Evolutionary conservation across 2,888 invertebrate species (phyloP).

Genomic region (Emesis furor): DNA sequence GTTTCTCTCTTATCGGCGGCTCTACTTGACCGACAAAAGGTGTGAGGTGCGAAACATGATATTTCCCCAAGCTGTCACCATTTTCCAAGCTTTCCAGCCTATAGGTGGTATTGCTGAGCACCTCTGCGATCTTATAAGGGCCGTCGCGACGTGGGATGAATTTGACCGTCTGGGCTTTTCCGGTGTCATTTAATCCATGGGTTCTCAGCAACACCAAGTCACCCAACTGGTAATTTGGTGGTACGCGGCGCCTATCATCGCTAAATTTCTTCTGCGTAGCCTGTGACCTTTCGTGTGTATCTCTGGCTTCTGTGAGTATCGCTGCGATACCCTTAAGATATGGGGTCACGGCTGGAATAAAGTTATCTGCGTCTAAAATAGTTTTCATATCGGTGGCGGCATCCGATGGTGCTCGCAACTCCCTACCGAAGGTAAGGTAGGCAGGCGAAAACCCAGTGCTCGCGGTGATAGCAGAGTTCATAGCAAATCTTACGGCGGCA

Average conservation of each 20-base stretch:
- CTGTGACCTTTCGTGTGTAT: constrained; percentile 33
- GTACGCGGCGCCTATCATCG: not conserved
- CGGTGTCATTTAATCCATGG: constrained; percentile 28
- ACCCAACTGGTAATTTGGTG: constrained; percentile 26
- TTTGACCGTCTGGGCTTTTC: constrained; percentile 25
- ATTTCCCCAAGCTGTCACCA: constrained; percentile 10
- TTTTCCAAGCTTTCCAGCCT: not conserved
- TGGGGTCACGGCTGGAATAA: constrained; percentile 23
- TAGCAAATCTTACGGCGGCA: constrained; percentile 45
- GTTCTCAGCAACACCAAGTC: constrained; percentile 41
- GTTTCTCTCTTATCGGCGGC: not conserved
- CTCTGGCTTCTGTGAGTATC: constrained; percentile 18
- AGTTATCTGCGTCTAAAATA: constrained; percentile 31
- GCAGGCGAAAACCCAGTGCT: constrained; percentile 50
- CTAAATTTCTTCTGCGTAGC: constrained; percentile 20
- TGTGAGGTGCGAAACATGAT: constrained; percentile 24
- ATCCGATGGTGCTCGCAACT: constrained; percentile 42
- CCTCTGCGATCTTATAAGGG: not conserved
- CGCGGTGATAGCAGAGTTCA: constrained; percentile 49
- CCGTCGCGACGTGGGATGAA: constrained; percentile 35
- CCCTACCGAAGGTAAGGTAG: constrained; percentile 53
- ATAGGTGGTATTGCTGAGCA: not conserved
- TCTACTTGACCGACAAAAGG: not conserved
- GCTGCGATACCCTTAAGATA: constrained; percentile 19
- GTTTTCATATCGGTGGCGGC: constrained; percentile 16